These are phyloP conservation scores for Cerastoderma edule DNA, from an alignment of 2,888 invertebrate species.

Conservation along the genomic window DNA sequence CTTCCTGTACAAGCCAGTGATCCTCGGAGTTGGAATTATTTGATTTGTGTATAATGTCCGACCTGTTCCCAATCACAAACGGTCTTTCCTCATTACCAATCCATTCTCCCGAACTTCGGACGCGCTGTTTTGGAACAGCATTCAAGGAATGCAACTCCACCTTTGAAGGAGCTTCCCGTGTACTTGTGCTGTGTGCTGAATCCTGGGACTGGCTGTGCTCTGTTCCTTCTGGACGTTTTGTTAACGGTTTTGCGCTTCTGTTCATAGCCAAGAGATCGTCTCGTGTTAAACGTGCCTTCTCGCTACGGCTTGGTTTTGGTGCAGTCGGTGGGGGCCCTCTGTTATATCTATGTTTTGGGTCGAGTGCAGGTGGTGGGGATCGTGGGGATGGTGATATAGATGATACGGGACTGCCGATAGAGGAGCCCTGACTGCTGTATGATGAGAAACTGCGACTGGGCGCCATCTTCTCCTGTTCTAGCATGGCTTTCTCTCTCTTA, in stretches of 20 bases:
- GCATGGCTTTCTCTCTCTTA: conserved; percentile 65
- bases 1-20: conserved; percentile 97
- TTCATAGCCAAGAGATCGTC: conserved; percentile 78
- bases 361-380: conserved; percentile 49
- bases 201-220: conserved; percentile 19
- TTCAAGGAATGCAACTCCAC: conserved; percentile 73
- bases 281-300: conserved; percentile 62
- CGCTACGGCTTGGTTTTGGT: conserved; percentile 49
- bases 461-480: conserved; percentile 58
- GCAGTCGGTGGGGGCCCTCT: conserved; percentile 49
- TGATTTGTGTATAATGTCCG: conserved; percentile 67
- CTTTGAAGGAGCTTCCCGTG: conserved; percentile 66
- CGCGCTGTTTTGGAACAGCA: conserved; percentile 75
- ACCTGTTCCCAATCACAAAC: conserved; percentile 61
- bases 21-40: conserved; percentile 82
- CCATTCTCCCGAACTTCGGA: conserved; percentile 59
- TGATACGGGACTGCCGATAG: conserved; percentile 37
- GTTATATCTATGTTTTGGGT: conserved; percentile 36
- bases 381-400: conserved; percentile 41
- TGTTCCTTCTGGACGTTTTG: conserved; percentile 54
- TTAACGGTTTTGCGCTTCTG: conserved; percentile 72
- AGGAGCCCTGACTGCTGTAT: conserved; percentile 34
- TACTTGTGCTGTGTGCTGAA: conserved; percentile 26
- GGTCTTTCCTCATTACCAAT: conserved; percentile 51
- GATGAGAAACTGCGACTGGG: conserved; percentile 27